Evolutionary conservation across 2,113 vertebrate species (phyloP).

Genomic region (Solenodon paradoxus): DNA sequence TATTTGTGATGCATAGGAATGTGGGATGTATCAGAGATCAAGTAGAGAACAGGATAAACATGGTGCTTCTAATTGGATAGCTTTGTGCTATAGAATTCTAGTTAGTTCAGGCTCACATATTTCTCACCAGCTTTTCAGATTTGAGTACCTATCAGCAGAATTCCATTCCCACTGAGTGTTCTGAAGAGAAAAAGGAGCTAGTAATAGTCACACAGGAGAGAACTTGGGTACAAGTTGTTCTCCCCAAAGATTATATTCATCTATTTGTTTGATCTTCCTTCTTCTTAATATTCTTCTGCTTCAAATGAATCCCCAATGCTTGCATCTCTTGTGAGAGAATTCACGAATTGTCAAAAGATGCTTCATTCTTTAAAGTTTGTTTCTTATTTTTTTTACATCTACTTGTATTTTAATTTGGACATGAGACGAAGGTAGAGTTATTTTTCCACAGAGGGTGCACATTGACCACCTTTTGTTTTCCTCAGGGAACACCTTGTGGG

Average conservation of each 20-base stretch:
- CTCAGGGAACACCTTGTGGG: background rate
- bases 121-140: background rate
- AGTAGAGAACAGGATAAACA: background rate
- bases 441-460: background rate
- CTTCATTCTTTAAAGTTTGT: too few relatives aligned
- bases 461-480: background rate
- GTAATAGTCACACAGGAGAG: background rate
- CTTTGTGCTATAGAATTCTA: background rate
- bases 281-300: too few relatives aligned
- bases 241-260: background rate
- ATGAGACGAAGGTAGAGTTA: background rate
- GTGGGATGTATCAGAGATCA: background rate
- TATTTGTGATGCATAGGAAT: background rate
- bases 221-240: background rate
- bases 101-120: background rate
- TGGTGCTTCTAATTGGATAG: background rate
- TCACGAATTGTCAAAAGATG: too few relatives aligned
- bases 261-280: background rate
- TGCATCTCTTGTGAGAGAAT: too few relatives aligned
- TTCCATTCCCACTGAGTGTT: background rate
- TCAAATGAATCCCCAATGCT: too few relatives aligned
- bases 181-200: background rate
- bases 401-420: background rate
- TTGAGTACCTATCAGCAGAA: background rate
- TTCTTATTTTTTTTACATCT: background rate